Percentiles rank a stretch among this genome's conserved stretches.
These are phyloP conservation scores for Bradynema listronoti DNA, from an alignment of 1,140 invertebrate species.

Conservation along the genomic window DNA sequence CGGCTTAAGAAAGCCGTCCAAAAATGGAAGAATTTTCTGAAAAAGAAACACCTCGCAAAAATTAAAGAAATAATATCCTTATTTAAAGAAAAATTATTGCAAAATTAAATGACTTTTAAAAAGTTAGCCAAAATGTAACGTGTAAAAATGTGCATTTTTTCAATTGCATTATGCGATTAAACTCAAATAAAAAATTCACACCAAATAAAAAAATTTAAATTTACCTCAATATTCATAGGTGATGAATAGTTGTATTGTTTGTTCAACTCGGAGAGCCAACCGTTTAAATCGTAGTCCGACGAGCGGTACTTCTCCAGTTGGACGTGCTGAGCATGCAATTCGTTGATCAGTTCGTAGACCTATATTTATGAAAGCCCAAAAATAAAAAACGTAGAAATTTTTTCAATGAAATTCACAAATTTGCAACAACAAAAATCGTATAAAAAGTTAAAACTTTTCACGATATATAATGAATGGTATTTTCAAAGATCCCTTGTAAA, in stretches of 20 bases:
- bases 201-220: too few species aligned
- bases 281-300: conserved; percentile 48
- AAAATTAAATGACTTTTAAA: too few species aligned
- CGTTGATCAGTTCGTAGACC: conserved; percentile 47
- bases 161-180: too few species aligned
- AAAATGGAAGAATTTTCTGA: conserved; percentile 45
- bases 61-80: too few species aligned
- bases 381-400: neutral
- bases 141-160: too few species aligned
- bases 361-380: neutral
- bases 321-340: conserved; percentile 14
- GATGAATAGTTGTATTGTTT: conserved; percentile 43
- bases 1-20: conserved; percentile 35
- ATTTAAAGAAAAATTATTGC: too few species aligned
- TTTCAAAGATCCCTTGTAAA: too few species aligned
- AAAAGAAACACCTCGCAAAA: conserved; percentile 16
- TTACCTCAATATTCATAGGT: conserved; percentile 47
- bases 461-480: too few species aligned
- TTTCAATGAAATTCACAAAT: conserved; percentile 1
- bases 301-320: conserved; percentile 36
- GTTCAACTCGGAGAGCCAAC: conserved; percentile 43
- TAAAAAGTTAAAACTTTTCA: too few species aligned
- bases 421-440: neutral
- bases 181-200: too few species aligned
- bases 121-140: too few species aligned